These are phyloP conservation scores for Lagorchestes hirsutus DNA, from an alignment of 2,797 vertebrate species.

Conservation along the genomic window DNA sequence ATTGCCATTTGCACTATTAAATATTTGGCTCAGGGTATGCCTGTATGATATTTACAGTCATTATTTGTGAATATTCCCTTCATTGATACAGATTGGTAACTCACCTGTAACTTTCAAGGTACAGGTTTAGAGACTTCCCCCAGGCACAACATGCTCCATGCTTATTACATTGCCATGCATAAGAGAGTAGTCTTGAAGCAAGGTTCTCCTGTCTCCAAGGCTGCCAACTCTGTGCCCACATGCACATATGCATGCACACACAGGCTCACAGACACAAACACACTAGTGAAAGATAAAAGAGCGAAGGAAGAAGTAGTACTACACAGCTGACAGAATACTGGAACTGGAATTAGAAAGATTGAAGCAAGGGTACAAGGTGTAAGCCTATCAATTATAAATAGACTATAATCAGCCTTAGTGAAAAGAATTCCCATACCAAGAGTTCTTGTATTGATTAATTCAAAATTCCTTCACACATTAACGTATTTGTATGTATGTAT, in stretches of 20 bases:
- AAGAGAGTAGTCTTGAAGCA: not conserved
- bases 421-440: not conserved
- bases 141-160: not conserved
- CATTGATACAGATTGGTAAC: not conserved
- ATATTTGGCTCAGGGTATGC: not conserved
- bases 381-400: not conserved
- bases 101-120: not conserved
- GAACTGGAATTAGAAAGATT: not conserved
- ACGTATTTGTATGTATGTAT: not conserved
- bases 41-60: not conserved
- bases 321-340: not conserved
- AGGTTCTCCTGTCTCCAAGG: not conserved
- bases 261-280: not conserved
- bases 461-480: not conserved
- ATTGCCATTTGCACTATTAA: not conserved
- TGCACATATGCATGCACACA: not conserved
- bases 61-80: not conserved
- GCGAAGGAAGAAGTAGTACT: not conserved
- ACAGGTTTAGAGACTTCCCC: not conserved
- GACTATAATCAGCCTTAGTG: not conserved
- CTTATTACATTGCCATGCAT: not conserved
- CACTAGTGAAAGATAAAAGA: not conserved
- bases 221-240: not conserved
- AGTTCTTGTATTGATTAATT: not conserved
- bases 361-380: not conserved